These are phyloP conservation scores for Ectropis grisescens DNA, from an alignment of 1,140 invertebrate genomes.

Conservation along the genomic window DNA sequence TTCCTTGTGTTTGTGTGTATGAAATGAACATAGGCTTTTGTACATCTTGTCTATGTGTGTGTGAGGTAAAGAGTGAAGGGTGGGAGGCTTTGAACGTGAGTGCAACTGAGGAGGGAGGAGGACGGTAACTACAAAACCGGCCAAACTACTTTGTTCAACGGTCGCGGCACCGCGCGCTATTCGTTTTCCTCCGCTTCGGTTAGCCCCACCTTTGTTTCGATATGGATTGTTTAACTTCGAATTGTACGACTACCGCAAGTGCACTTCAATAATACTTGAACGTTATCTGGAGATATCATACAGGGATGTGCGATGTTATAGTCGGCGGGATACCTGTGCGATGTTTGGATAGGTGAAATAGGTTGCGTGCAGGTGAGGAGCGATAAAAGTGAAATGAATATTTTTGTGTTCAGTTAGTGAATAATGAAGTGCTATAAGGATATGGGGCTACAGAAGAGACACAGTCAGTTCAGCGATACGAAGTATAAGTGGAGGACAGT, in stretches of 20 bases:
- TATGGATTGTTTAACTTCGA: slow-evolving; percentile 32
- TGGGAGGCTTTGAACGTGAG: slow-evolving; percentile 1
- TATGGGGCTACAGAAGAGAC: slow-evolving; percentile 58
- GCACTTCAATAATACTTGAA: neutral
- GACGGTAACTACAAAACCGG: slow-evolving; percentile 38
- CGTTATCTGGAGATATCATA: neutral
- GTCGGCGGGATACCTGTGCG: slow-evolving; percentile 24
- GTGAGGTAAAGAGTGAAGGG: too few relatives aligned
- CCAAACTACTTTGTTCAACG: slow-evolving; percentile 63
- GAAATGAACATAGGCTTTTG: too few relatives aligned
- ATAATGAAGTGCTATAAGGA: slow-evolving; percentile 44
- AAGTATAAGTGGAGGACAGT: slow-evolving; percentile 69
- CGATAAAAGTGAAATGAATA: slow-evolving; percentile 47
- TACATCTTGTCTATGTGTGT: too few relatives aligned
- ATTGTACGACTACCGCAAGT: slow-evolving; percentile 13
- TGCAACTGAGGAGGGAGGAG: neutral
- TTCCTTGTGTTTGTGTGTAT: too few relatives aligned
- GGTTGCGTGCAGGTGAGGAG: slow-evolving; percentile 22
- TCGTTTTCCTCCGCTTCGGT: slow-evolving; percentile 40
- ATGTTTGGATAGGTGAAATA: slow-evolving; percentile 38
- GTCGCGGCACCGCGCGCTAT: slow-evolving; percentile 52
- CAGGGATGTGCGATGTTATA: slow-evolving; percentile 11
- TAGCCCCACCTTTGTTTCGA: slow-evolving; percentile 54
- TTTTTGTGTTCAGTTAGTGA: slow-evolving; percentile 32
- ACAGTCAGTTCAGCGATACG: slow-evolving; percentile 66